phyloP scores from a whole-genome alignment of 2,797 vertebrate genomes.

The Chelmon rostratus region DNA sequence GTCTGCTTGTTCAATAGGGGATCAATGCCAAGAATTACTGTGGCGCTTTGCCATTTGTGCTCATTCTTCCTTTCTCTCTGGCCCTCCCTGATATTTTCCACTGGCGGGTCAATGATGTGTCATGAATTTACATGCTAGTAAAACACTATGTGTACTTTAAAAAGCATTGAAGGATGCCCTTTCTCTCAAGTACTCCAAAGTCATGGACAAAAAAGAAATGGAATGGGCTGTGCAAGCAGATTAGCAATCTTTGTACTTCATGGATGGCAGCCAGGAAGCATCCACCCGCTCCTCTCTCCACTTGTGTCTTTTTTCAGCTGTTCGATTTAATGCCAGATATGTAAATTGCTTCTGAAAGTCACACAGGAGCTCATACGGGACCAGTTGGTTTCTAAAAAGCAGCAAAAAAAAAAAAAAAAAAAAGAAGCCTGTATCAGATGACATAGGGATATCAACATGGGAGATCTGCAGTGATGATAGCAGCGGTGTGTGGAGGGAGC shows the following conservation, averaged over 20 bases:
- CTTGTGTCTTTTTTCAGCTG: constrained; percentile 71
- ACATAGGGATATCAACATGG: constrained; percentile 64
- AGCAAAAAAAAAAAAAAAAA: constrained; percentile 10
- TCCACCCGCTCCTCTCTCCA: constrained; percentile 41
- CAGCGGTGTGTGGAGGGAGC: constrained; percentile 8
- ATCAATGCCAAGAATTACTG: constrained; percentile 50
- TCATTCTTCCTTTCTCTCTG: constrained; percentile 19
- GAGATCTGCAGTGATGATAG: constrained; percentile 70
- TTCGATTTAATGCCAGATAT: constrained; percentile 74
- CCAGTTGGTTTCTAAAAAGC: constrained; percentile 38
- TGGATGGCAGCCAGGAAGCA: constrained; percentile 61
- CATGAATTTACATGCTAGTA: constrained; percentile 43
- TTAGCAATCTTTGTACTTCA: constrained; percentile 49
- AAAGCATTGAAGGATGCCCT: constrained; percentile 24
- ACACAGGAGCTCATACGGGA: constrained; percentile 46
- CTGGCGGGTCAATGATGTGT: constrained; percentile 29
- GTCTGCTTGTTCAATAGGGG: constrained; percentile 38
- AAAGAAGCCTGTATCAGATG: constrained; percentile 60
- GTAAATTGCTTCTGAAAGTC: constrained; percentile 71
- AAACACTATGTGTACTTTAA: constrained; percentile 29
- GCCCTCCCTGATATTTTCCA: constrained; percentile 38
- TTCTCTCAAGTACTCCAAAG: constrained; percentile 44
- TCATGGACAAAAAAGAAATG: constrained; percentile 30
- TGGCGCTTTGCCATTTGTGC: constrained; percentile 20
- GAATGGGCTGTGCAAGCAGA: constrained; percentile 39